Conservation (phyloP, 2,113 vertebrate species). For the Microtus ochrogaster region DNA sequence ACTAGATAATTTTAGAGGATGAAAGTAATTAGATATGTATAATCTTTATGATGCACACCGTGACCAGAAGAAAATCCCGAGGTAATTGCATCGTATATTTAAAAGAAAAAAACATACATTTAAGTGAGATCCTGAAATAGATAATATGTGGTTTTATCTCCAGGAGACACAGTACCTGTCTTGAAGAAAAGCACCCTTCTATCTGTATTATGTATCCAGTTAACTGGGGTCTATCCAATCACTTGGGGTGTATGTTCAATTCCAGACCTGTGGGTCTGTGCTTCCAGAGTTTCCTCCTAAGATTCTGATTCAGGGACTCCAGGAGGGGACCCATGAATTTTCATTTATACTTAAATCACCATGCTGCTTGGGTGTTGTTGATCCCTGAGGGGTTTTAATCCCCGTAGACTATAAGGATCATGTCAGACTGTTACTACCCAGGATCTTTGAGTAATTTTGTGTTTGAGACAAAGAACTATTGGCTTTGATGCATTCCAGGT, state of each 20-base stretch:
- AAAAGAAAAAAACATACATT: not conserved
- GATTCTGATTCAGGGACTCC: not conserved
- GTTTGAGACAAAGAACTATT: not conserved
- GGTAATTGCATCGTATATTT: not conserved
- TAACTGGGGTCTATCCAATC: not conserved
- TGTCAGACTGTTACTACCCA: not conserved
- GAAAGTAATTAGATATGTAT: not conserved
- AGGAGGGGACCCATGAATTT: not conserved
- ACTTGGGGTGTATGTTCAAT: not conserved
- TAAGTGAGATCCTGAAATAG: not conserved
- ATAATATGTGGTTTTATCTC: not conserved
- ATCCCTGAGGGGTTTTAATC: not conserved
- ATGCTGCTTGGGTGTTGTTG: not conserved
- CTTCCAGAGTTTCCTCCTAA: accelerated
- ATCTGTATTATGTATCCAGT: not conserved
- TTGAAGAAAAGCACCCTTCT: not conserved
- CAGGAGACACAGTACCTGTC: not conserved
- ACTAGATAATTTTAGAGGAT: too few species aligned
- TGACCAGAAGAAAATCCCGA: not conserved
- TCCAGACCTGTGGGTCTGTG: accelerated
- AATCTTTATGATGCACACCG: not conserved
- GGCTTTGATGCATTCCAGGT: not conserved
- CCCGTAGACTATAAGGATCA: accelerated
- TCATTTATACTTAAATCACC: not conserved
- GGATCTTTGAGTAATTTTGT: not conserved